A percentile compares a stretch with the other conserved stretches of the same genome.
Conservation (phyloP, 2,113 vertebrate species). For the Synodontis membranacea region DNA sequence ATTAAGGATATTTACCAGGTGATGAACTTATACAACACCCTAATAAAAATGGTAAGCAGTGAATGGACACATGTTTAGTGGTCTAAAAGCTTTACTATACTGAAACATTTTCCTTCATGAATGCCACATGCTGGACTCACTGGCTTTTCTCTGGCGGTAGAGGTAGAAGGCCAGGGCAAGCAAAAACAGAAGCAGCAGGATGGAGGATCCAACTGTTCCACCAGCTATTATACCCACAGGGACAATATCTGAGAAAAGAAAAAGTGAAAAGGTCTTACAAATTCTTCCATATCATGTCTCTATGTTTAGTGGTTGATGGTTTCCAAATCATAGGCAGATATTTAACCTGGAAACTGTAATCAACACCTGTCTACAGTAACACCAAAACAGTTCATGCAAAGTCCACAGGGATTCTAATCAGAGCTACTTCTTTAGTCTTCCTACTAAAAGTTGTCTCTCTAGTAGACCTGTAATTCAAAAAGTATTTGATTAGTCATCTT, state of each 20-base stretch:
- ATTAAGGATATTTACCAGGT: too few relatives aligned
- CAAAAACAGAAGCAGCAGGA: constrained; percentile 81
- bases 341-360: not conserved
- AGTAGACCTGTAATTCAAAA: too few relatives aligned
- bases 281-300: not conserved
- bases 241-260: constrained; percentile 77
- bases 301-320: not conserved
- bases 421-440: not conserved
- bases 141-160: constrained; percentile 92
- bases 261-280: not conserved
- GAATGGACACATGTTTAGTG: not conserved
- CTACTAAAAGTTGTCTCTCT: not conserved
- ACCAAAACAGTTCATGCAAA: not conserved
- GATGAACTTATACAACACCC: too few relatives aligned
- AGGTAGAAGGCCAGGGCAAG: constrained; percentile 82
- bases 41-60: not conserved
- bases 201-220: constrained; percentile 82
- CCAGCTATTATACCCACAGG: constrained; percentile 88
- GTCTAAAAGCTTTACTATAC: not conserved
- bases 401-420: not conserved
- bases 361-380: not conserved
- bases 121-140: constrained; percentile 75
- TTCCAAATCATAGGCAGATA: not conserved
- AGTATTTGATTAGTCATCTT: too few relatives aligned
- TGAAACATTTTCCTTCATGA: not conserved